Evolutionary conservation across 2,113 vertebrate species (phyloP).

Genomic region (Clupea harengus): DNA sequence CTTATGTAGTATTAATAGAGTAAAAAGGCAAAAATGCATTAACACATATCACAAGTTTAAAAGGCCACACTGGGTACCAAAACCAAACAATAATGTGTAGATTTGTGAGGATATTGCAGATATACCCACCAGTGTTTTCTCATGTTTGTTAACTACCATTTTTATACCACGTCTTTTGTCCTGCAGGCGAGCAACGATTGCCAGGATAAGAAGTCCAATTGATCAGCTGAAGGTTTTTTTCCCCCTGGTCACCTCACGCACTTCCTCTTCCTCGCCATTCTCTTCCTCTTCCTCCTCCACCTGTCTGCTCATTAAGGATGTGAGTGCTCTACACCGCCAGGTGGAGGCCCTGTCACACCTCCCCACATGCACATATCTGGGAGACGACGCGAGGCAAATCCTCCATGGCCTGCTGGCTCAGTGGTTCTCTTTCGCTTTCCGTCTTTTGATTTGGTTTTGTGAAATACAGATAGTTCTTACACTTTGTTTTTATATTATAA

Average conservation of each 20-base stretch:
- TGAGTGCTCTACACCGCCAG: not conserved
- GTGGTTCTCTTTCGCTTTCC: not conserved
- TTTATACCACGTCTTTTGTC: not conserved
- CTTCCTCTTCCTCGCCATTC: slow-evolving; percentile 30
- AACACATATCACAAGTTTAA: not conserved
- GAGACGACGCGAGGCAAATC: not conserved
- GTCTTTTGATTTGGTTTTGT: not conserved
- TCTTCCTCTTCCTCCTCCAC: slow-evolving; percentile 34
- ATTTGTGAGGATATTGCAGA: not conserved
- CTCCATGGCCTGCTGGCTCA: not conserved
- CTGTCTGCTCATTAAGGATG: not conserved
- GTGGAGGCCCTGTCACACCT: not conserved
- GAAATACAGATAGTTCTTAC: not conserved
- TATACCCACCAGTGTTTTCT: not conserved
- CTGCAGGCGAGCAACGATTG: slow-evolving; percentile 58
- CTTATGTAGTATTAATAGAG: not conserved
- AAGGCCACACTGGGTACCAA: not conserved
- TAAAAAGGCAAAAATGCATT: no score
- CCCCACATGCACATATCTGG: not conserved
- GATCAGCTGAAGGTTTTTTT: slow-evolving; percentile 34
- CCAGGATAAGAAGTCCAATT: slow-evolving; percentile 72
- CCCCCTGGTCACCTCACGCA: not conserved
- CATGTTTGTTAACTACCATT: not conserved
- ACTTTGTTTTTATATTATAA: not conserved
- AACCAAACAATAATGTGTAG: not conserved